These are phyloP conservation scores for Amphipyra berbera DNA, from an alignment of 2,888 invertebrate genomes.

Conservation along the genomic window DNA sequence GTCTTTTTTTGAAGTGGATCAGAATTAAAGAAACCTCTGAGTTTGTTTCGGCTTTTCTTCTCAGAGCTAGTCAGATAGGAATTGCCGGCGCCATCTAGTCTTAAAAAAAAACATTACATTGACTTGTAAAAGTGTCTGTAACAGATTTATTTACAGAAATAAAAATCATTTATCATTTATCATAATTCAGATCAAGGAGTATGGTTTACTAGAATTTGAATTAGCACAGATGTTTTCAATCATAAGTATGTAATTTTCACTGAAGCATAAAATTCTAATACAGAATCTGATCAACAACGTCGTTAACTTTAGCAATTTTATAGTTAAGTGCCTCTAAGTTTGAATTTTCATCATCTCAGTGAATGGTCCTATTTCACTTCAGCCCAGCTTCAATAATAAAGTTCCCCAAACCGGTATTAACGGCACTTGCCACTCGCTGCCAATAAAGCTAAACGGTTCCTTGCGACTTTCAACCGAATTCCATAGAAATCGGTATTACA, in stretches of 20 bases:
- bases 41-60: too few relatives aligned
- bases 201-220: too few relatives aligned
- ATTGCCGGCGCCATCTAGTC: too few relatives aligned
- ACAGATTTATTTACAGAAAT: too few relatives aligned
- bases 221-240: too few relatives aligned
- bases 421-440: conserved; percentile 44
- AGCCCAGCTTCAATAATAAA: conserved; percentile 41
- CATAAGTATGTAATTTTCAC: neutral
- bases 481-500: conserved; percentile 40
- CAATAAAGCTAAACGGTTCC: conserved; percentile 45
- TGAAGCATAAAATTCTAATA: conserved; percentile 16
- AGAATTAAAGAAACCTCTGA: too few relatives aligned
- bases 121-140: too few relatives aligned
- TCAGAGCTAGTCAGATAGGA: too few relatives aligned
- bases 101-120: too few relatives aligned
- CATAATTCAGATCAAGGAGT: too few relatives aligned
- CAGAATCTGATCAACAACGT: conserved; percentile 39
- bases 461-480: conserved; percentile 35
- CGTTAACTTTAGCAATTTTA: conserved; percentile 46
- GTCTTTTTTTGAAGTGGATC: neutral
- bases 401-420: conserved; percentile 46
- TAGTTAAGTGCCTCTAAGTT: conserved; percentile 22
- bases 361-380: conserved; percentile 38
- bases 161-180: too few relatives aligned
- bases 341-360: conserved; percentile 30